These are phyloP conservation scores for Hippoglossus hippoglossus DNA, from an alignment of 2,797 vertebrate genomes.

Conservation along the genomic window DNA sequence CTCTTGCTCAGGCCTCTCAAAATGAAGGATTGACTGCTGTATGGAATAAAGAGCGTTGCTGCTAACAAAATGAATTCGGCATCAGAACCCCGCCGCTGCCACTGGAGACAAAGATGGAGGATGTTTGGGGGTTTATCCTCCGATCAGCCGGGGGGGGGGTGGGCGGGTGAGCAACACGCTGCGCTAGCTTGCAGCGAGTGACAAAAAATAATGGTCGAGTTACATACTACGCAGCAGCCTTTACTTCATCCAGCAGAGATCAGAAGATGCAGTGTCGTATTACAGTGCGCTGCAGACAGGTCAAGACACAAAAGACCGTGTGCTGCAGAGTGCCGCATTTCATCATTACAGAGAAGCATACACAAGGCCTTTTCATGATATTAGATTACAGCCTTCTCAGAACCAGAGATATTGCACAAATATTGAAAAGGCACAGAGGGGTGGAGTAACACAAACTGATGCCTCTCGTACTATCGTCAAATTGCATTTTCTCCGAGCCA, in stretches of 20 bases:
- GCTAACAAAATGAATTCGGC: conserved; percentile 73
- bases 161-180: not conserved
- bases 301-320: conserved; percentile 61
- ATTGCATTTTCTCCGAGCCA: conserved; percentile 67
- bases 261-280: conserved; percentile 66
- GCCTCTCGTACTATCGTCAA: conserved; percentile 64
- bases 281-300: conserved; percentile 70
- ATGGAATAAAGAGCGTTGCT: conserved; percentile 68
- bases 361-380: conserved; percentile 70
- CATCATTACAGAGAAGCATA: conserved; percentile 67
- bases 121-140: conserved; percentile 42
- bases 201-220: conserved; percentile 61
- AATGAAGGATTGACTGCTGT: conserved; percentile 79
- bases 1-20: conserved; percentile 77
- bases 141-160: conserved; percentile 19
- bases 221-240: conserved; percentile 56
- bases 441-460: conserved; percentile 64
- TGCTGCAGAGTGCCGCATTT: conserved; percentile 69
- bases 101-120: conserved; percentile 29
- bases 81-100: conserved; percentile 43
- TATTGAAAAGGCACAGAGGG: conserved; percentile 72
- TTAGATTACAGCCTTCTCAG: conserved; percentile 77
- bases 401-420: conserved; percentile 77
- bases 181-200: conserved; percentile 45
- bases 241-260: conserved; percentile 65